Evolutionary conservation across 2,888 invertebrate genomes (phyloP), one percentile per base, ranked within the genome.

Genomic region (Calameuta pallipes): DNA sequence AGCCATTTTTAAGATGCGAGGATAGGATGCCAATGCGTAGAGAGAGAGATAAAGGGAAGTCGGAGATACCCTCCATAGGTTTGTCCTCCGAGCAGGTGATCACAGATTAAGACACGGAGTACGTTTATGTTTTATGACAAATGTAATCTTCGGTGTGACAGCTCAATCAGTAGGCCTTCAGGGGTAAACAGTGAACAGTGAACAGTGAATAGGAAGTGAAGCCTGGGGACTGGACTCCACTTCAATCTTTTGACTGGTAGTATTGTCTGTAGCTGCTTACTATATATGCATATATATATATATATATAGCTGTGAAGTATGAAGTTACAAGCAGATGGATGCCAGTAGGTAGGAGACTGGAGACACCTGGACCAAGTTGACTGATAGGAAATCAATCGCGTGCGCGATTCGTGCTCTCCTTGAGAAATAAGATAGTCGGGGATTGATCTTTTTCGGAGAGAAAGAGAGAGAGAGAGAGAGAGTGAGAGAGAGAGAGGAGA

Each of bases 71-170:
- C 79, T 23, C 69, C 41, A 23, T 73, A 75, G 71, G 73, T 77
- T 78, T 82, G 79, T 81, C 79, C 79, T 82, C 69, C 75, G 31
- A 73, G 75, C 73, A 76, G 78, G 76, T 77, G 82, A 85, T 86
- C 82, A 77, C 77, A 85, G 86, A 78, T 78, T 78, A 78, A 75
- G 71, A n/a, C 75, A 76, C 80, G 76, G 77, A 74, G 80, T 75
- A 82, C 80, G 79, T 81, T 84, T 86, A 83, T 85, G 84, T 83
- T 84, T 87, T 87, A 87, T 84, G 88, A 88, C 88, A 86, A 88
- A 87, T 85, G 85, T 86, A 86, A 87, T 88, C 87, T 84, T 80
- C 84, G 73, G 77, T 80, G 77, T 87, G 88, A 88, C 87, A 87
- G 87, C 85, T 88, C 87, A 86, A 88, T 88, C 84, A 85, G 81